Evolutionary conservation across 1,140 invertebrate genomes (phyloP), one percentile per base, ranked within the genome.

Genomic region (Eufriesea mexicana): DNA sequence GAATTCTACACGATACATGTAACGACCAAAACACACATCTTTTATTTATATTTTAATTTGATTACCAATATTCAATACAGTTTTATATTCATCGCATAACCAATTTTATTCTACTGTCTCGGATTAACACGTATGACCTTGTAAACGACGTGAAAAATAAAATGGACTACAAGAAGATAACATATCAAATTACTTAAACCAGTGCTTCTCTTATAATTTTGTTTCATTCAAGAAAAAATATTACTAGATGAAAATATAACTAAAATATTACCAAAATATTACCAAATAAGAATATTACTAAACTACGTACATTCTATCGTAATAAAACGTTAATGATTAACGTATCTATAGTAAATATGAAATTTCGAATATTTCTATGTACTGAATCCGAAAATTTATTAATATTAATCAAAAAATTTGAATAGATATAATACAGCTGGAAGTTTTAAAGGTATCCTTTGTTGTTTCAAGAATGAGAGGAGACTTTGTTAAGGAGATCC

Each of bases 391-490:
- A 25, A 35, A 35, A 35, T 35, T 59, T 59, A 12, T 59, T 59
- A 14, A 66, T 20, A 25, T 4, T n/a, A 16, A 16, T 23, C 45
- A 2, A 67, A 42, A 20, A 16, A 20, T 68, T 16, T n/a, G 16
- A 4, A 5, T 2, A 18, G 23, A 42, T 5, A 28, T 64, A 2
- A 35, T 35, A 4, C 35, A 35, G 35, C 35, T 35, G 1, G 35
- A 35, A 35, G 35, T 10, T 64, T 7, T 64, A 23, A 28, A 6
- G 12, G 45, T 42, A 16, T 20, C 35, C 9, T 12, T 64, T 57
- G 35, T 51, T 35, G 14, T 79, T 70, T 54, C 57, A 45, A 20
- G 10, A 23, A 72, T 23, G 59, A 47, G 16, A 72, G 57, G 79
- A 45, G 47, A 70, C 23, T 79, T 51, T 23, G 57, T 75, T 59